Base-by-base conservation (phyloP, 2,888 invertebrate genomes). In the Holacanthella duospinosa region DNA sequence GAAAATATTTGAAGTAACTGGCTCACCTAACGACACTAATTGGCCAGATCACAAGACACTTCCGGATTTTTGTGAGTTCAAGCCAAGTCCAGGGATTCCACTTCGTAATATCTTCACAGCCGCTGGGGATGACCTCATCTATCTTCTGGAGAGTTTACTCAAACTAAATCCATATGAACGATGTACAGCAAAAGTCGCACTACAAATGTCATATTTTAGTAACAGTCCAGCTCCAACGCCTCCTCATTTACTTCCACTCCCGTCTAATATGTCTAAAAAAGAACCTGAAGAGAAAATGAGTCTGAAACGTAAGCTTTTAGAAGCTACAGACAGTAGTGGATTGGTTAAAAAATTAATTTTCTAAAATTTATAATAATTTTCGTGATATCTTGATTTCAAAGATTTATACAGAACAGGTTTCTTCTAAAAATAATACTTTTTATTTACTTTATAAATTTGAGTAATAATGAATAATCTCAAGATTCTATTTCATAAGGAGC, bases 1-100 rank as follows among this genome's bases (percentile, higher is more conserved):
- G 0, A 89, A 88, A 75, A 99, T 99, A 74, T 97, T 95, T 78
- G 88, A 89, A 79, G 91, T 92, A 29, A 82, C 97, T 71, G 99
- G 99, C 6, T 93, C 93, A 57, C 97, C 99, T 0, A 87, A 83
- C 25, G 92, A 93, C 74, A 87, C 90, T 70, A 87, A 83, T 62
- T 99, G 99, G 99, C 92, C 94, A 9, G 86, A 67, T 36, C 70
- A 70, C 48, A 69, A 63, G 48, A 29, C 65, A 12, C 66, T 72
- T n/a, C 89, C 92, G 19, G 96, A 96, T 78, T 99, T 86, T 77
- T 87, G 99, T 69, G 87, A 89, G 76, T 95, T 96, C 78, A 95
- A 94, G 76, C 83, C 84, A 9, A 89, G 88, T 73, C 86, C 87
- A 0, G 84, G 89, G 0, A 90, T 89, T 48, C 90, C 91, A 2